Conservation (phyloP, 2,888 invertebrate species). For the Macaria notata region DNA sequence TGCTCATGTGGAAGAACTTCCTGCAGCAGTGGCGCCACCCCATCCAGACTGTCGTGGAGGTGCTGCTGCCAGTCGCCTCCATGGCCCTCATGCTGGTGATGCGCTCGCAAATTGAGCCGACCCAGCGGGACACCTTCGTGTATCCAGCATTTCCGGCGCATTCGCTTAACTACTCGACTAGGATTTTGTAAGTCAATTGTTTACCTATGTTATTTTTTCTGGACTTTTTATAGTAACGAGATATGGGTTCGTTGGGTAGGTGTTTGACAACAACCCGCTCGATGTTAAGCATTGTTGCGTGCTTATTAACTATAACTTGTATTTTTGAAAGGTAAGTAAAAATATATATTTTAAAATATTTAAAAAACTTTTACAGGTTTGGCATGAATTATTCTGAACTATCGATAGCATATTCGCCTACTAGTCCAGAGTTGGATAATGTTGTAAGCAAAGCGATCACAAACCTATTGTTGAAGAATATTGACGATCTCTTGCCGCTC, state of each 20-base stretch:
- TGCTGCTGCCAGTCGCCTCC: slow-evolving; percentile 85
- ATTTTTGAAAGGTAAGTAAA: no score
- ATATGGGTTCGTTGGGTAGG: no score
- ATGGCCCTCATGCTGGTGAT: slow-evolving; percentile 86
- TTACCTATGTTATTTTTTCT: no score
- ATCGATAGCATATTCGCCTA: slow-evolving; percentile 75
- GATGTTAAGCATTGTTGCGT: no score
- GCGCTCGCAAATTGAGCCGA: slow-evolving; percentile 85
- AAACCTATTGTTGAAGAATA: slow-evolving; percentile 52
- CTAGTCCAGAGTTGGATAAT: slow-evolving; percentile 57
- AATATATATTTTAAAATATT: no score
- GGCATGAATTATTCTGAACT: slow-evolving; percentile 54
- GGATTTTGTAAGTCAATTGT: slow-evolving; percentile 54
- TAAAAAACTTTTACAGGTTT: slow-evolving; percentile 47
- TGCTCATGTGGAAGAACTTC: slow-evolving; percentile 93
- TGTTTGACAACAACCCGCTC: no score
- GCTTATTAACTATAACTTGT: no score
- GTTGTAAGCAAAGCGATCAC: slow-evolving; percentile 57
- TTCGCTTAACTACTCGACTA: slow-evolving; percentile 42
- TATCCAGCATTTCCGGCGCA: slow-evolving; percentile 60
- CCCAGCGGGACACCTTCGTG: slow-evolving; percentile 38
- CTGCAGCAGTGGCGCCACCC: slow-evolving; percentile 88
- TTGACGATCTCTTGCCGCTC: slow-evolving; percentile 53
- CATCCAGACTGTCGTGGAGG: slow-evolving; percentile 85
- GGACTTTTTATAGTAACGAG: no score